Percentiles rank a stretch among this genome's conserved stretches.
Conservation (phyloP, 2,797 vertebrate species). For the Micrastur ruficollis region DNA sequence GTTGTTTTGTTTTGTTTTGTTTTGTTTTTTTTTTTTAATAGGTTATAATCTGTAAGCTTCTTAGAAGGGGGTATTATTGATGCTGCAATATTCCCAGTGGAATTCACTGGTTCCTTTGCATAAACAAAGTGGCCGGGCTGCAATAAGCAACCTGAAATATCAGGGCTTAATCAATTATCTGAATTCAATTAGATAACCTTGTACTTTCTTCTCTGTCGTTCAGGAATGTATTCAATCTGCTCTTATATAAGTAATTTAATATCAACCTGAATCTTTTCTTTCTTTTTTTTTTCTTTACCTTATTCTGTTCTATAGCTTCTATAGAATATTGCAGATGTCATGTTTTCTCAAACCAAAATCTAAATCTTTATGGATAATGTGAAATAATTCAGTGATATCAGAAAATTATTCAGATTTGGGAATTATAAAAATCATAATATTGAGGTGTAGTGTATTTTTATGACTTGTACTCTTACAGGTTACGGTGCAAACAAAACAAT, state of each 20-base stretch:
- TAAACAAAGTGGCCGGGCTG: background rate
- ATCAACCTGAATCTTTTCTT: accelerated
- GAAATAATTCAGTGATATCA: background rate
- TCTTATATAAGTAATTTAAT: background rate
- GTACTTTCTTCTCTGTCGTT: background rate
- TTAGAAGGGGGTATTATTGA: background rate
- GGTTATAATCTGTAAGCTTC: background rate
- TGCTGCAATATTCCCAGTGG: background rate
- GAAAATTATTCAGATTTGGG: background rate
- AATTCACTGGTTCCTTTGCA: background rate
- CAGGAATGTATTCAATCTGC: background rate
- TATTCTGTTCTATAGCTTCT: background rate
- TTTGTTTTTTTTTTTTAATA: background rate
- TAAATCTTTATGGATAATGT: background rate
- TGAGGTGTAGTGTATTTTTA: background rate
- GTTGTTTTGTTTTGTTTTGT: background rate
- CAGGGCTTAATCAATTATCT: background rate
- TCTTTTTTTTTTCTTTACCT: background rate
- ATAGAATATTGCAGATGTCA: background rate
- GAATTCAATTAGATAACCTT: background rate
- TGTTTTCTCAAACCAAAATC: background rate
- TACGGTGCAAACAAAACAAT: background rate
- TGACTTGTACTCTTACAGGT: background rate
- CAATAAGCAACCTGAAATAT: background rate
- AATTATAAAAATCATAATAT: background rate